These are phyloP conservation scores for Gastrophryne carolinensis DNA, from an alignment of 2,797 vertebrate species.

Conservation along the genomic window DNA sequence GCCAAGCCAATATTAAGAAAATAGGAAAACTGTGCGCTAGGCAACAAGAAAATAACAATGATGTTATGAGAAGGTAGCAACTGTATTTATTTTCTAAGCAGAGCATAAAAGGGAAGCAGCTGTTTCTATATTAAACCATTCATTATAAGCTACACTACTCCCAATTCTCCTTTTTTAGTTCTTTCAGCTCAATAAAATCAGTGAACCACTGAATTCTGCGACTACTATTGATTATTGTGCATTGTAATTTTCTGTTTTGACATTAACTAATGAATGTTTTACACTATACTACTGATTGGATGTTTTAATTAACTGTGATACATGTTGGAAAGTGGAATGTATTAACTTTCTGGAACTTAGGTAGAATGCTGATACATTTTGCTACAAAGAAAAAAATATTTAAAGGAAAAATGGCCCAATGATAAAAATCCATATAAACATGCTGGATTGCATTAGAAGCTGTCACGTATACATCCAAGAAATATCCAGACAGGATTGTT, in stretches of 20 bases:
- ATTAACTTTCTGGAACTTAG: background rate
- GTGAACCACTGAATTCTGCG: background rate
- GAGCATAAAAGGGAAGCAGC: constrained; percentile 2
- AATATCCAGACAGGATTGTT: too few species aligned
- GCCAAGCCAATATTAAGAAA: background rate
- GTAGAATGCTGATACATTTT: too few species aligned
- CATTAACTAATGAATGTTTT: constrained; percentile 14
- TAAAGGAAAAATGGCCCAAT: too few species aligned
- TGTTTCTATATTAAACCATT: constrained; percentile 33
- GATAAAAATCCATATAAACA: too few species aligned
- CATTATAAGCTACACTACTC: constrained; percentile 8
- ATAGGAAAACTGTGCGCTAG: background rate
- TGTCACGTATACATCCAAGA: too few species aligned
- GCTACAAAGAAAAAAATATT: too few species aligned
- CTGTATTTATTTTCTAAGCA: constrained; percentile 20
- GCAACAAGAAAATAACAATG: background rate
- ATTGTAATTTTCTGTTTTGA: background rate
- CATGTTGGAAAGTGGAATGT: background rate
- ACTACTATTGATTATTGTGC: constrained; percentile 3
- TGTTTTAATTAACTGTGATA: background rate
- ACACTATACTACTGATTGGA: background rate
- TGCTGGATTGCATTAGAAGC: too few species aligned
- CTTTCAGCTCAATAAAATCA: background rate
- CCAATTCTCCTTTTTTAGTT: constrained; percentile 13
- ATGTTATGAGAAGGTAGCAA: background rate